Evolutionary conservation across 2,888 invertebrate genomes (phyloP).

Genomic region (Belgica antarctica): DNA sequence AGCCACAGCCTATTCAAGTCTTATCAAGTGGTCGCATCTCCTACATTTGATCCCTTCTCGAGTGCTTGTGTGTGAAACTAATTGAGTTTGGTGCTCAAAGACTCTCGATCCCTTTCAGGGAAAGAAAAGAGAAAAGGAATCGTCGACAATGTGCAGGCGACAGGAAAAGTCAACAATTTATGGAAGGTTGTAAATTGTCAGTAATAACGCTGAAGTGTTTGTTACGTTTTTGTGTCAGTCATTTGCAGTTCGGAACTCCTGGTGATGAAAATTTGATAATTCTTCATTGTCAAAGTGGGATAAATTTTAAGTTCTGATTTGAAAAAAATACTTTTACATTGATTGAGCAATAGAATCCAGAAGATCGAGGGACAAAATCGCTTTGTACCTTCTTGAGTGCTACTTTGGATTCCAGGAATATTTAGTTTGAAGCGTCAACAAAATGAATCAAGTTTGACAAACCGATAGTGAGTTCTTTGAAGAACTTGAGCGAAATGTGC

Average conservation of each 20-base stretch:
- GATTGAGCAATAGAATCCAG: too few species aligned
- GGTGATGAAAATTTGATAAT: too few species aligned
- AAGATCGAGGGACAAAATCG: too few species aligned
- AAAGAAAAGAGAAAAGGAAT: background rate
- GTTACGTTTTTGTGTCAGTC: background rate
- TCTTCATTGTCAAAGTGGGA: too few species aligned
- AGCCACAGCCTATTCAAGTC: constrained; percentile 18
- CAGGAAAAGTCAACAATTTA: constrained; percentile 38
- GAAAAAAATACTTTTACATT: too few species aligned
- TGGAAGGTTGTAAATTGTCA: constrained; percentile 31
- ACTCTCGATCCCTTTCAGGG: background rate
- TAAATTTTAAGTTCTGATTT: too few species aligned
- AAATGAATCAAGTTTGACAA: too few species aligned
- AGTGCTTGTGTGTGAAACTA: constrained; percentile 42
- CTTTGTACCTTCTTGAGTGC: too few species aligned
- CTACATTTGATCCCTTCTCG: constrained; percentile 42
- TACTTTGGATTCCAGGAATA: too few species aligned
- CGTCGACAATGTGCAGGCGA: background rate
- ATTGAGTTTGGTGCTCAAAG: constrained; percentile 34
- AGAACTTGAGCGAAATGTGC: constrained; percentile 2
- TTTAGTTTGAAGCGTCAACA: too few species aligned
- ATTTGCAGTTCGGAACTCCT: constrained; percentile 23
- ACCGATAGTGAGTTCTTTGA: too few species aligned
- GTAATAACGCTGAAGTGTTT: constrained; percentile 35
- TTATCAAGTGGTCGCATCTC: constrained; percentile 43